A percentile compares a stretch with the other conserved stretches of the same genome.
Conservation (phyloP, 2,797 vertebrate genomes). For the Arvicola amphibius region DNA sequence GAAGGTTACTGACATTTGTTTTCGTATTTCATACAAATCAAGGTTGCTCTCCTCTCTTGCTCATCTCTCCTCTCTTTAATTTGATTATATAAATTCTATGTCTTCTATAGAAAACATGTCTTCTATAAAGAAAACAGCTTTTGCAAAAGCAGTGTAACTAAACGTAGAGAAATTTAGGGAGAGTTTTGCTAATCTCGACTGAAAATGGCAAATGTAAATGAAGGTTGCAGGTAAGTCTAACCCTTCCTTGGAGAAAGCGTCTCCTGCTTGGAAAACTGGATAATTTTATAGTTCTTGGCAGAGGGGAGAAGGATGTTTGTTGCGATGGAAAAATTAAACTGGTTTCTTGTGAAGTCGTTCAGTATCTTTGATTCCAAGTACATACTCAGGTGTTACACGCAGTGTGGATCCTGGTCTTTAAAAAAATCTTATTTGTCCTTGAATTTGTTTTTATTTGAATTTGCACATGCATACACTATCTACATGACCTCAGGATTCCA, state of each 20-base stretch:
- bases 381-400: neutral
- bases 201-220: neutral
- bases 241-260: neutral
- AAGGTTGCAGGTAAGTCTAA: neutral
- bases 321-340: neutral
- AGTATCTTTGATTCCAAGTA: neutral
- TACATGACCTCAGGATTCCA: neutral
- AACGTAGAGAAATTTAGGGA: slow-evolving; percentile 66
- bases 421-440: neutral
- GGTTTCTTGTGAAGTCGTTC: neutral
- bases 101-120: slow-evolving; percentile 57
- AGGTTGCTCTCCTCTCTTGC: neutral
- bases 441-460: neutral
- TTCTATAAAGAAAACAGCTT: slow-evolving; percentile 56
- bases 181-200: neutral
- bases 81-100: too few relatives aligned
- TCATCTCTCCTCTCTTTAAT: neutral
- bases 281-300: neutral
- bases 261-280: accelerated
- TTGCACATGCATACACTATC: neutral
- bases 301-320: neutral
- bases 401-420: neutral
- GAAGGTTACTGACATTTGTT: neutral
- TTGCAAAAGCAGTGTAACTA: slow-evolving; percentile 37
- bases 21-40: slow-evolving; percentile 37